phyloP scores from a whole-genome alignment of 1,140 invertebrate genomes.

The Lamellibrachia luymesi region DNA sequence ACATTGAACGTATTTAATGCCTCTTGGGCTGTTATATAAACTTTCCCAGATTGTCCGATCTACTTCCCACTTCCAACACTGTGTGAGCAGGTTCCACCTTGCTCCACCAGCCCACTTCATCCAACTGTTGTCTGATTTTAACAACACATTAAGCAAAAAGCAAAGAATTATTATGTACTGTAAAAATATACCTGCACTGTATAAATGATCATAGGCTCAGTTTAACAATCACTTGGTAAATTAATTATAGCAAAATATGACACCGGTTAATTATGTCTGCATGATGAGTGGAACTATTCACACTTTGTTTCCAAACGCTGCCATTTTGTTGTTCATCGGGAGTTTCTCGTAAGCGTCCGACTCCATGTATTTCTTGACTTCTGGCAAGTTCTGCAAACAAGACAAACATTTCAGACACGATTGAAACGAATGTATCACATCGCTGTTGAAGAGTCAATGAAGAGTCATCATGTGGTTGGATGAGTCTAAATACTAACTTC shows the following conservation, averaged over 20 bases:
- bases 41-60: background rate
- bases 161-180: too few species aligned
- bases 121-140: background rate
- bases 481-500: too few species aligned
- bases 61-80: too few species aligned
- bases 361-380: slow-evolving; percentile 35
- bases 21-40: background rate
- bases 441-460: too few species aligned
- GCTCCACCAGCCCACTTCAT: too few species aligned
- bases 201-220: too few species aligned
- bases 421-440: background rate
- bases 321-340: slow-evolving; percentile 42
- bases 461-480: too few species aligned
- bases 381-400: slow-evolving; percentile 23
- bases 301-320: slow-evolving; percentile 6
- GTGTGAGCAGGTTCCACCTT: too few species aligned
- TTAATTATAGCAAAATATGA: background rate
- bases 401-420: background rate
- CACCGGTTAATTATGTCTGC: background rate
- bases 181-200: too few species aligned
- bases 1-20: background rate
- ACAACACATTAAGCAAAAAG: background rate
- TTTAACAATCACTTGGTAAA: background rate
- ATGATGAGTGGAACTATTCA: background rate
- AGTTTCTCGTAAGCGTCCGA: slow-evolving; percentile 30